Percentiles rank a stretch among this genome's conserved stretches.
phyloP scores from a whole-genome alignment of 2,797 vertebrate genomes.

The Bradypodion pumilum region DNA sequence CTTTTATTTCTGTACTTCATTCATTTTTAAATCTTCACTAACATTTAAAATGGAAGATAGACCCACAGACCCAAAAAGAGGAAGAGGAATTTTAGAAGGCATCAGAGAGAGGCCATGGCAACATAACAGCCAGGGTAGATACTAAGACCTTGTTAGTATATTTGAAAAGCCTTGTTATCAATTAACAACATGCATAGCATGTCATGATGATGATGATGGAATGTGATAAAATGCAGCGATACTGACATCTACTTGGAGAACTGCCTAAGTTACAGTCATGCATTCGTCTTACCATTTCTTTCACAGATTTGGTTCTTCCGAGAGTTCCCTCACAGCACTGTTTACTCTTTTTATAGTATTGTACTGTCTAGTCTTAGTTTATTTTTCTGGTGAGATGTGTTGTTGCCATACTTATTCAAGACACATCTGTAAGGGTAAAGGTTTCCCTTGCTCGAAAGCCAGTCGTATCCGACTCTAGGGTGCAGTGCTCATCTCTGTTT shows the following conservation, averaged over 20 bases:
- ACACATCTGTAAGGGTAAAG: neutral
- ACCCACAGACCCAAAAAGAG: too few species aligned
- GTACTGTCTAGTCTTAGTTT: neutral
- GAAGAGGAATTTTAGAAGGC: neutral
- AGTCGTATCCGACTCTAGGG: too few species aligned
- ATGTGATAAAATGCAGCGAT: neutral
- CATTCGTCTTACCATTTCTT: neutral
- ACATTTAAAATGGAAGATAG: too few species aligned
- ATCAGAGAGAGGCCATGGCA: neutral
- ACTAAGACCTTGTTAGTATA: neutral
- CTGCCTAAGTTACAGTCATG: neutral
- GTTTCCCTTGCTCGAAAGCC: too few species aligned
- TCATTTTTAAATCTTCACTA: too few species aligned
- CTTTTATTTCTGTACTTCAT: too few species aligned
- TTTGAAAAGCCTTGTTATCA: too few species aligned
- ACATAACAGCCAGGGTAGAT: too few species aligned
- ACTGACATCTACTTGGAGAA: neutral
- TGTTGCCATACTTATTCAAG: neutral
- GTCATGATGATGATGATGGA: neutral
- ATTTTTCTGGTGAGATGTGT: neutral
- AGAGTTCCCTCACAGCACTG: neutral
- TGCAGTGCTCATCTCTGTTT: too few species aligned
- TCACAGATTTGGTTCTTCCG: neutral
- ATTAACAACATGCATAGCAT: too few species aligned
- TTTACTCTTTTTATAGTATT: neutral